Percentiles rank a stretch among this genome's conserved stretches.
These are phyloP conservation scores for Drosophila suboccidentalis DNA, from an alignment of 2,888 invertebrate genomes.

Conservation along the genomic window DNA sequence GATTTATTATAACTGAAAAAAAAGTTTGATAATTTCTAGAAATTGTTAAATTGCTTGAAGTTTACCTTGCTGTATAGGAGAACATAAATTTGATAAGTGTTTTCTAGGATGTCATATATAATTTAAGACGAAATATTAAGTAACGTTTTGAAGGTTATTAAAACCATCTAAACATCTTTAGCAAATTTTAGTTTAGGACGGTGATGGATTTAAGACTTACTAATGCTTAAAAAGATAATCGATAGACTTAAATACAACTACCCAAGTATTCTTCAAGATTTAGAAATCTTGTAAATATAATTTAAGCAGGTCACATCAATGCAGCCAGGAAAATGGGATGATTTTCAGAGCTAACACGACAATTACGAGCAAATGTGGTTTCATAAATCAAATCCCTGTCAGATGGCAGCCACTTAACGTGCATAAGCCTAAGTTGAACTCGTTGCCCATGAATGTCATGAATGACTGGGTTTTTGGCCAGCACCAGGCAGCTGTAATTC, in stretches of 20 bases:
- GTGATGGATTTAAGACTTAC: not conserved
- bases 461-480: not conserved
- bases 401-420: conserved; percentile 37
- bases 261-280: not conserved
- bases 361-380: conserved; percentile 25
- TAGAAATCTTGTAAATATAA: not conserved
- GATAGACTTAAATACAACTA: too few relatives aligned
- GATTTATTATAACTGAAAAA: too few relatives aligned
- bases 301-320: not conserved
- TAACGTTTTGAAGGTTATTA: too few relatives aligned
- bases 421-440: not conserved
- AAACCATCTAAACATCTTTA: too few relatives aligned
- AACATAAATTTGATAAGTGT: too few relatives aligned
- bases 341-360: conserved; percentile 32
- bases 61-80: not conserved
- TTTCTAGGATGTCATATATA: too few relatives aligned
- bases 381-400: conserved; percentile 59
- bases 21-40: too few relatives aligned
- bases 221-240: not conserved
- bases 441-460: not conserved
- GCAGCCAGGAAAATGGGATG: not conserved
- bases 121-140: too few relatives aligned
- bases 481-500: not conserved
- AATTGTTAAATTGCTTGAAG: not conserved
- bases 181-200: too few relatives aligned